Base-by-base conservation (phyloP, 1,140 invertebrate species). In the Monomorium pharaonis region DNA sequence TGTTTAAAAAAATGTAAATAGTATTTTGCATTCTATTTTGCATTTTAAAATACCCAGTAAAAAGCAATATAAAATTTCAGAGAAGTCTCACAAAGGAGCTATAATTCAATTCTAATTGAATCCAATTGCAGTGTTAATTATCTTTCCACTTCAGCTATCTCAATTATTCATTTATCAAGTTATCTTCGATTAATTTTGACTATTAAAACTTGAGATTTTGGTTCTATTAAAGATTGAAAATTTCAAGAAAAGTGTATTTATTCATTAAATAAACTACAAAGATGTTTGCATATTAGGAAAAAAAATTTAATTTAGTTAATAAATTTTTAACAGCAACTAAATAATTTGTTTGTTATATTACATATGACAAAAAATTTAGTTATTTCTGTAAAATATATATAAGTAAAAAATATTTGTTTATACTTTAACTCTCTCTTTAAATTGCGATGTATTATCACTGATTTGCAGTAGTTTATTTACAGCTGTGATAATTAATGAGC, bases 41-140 rank as follows among this genome's bases (percentile, higher is more conserved):
- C 9, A 70, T 44, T 21, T 44, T 44, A 9, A 44, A 67, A 33
- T 63, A 7, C 16, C 14, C 14, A n/a, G 4, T 49, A 14, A 10
- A 44, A 60, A 47, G 24, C 16, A 14, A 74, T 21, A 33, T 33
- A n/a, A 10, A 27, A 44, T 60, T 44, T 77, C 18, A 12, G 24
- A 37, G 37, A 18, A 62, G n/a, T 1, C 5, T 27, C 56, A 24
- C 10, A 27, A 12, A 21, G 14, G 63, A 85, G 58, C 54, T 65
- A 72, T 49, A 27, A 87, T 88, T 60, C 70, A 72, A 88, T 84
- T 87, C 60, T 63, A 65, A 88, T 76, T 44, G 49, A 81, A 30
- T 70, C 21, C 69, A 42, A 78, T 69, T 86, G 49, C 27, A 63
- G 76, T 58, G 80, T 88, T 88, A 87, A 88, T 88, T 88, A 77